Evolutionary conservation across 2,113 vertebrate species (phyloP).

Genomic region (Canis aureus): DNA sequence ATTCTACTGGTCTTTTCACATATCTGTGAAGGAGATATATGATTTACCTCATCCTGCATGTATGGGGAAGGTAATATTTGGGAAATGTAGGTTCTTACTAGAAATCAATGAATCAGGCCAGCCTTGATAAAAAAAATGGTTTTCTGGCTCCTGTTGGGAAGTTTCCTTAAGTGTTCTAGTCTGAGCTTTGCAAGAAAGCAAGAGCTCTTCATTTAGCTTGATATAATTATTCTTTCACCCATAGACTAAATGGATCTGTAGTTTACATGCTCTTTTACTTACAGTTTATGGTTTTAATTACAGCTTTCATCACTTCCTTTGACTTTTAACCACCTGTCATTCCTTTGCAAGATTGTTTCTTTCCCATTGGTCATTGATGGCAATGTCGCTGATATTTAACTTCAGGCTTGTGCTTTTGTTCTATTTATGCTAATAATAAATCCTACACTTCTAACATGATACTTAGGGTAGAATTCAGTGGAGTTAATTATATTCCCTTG

Average conservation of each 20-base stretch:
- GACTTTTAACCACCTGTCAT: slow-evolving; percentile 56
- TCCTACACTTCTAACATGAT: slow-evolving; percentile 80
- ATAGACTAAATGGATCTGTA: slow-evolving; percentile 65
- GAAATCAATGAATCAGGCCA: slow-evolving; percentile 12
- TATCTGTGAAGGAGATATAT: neutral
- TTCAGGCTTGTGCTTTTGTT: slow-evolving; percentile 72
- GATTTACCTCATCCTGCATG: neutral
- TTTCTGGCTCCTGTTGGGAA: neutral
- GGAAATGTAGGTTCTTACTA: neutral
- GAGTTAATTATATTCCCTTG: slow-evolving; percentile 86
- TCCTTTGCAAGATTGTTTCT: slow-evolving; percentile 53
- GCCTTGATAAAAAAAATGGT: neutral
- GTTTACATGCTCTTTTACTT: slow-evolving; percentile 76
- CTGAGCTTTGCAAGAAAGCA: neutral
- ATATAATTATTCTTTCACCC: slow-evolving; percentile 68
- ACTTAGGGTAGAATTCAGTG: slow-evolving; percentile 81
- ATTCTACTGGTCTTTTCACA: neutral
- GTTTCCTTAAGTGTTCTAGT: neutral
- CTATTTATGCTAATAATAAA: slow-evolving; percentile 83
- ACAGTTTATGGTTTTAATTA: slow-evolving; percentile 81
- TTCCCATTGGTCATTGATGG: slow-evolving; percentile 64
- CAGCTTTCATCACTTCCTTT: slow-evolving; percentile 69
- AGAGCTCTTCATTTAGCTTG: slow-evolving; percentile 55
- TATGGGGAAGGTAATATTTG: neutral
- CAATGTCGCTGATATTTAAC: slow-evolving; percentile 72